Base-by-base conservation (phyloP, 1,140 invertebrate species). In the Ceratina calcarata region DNA sequence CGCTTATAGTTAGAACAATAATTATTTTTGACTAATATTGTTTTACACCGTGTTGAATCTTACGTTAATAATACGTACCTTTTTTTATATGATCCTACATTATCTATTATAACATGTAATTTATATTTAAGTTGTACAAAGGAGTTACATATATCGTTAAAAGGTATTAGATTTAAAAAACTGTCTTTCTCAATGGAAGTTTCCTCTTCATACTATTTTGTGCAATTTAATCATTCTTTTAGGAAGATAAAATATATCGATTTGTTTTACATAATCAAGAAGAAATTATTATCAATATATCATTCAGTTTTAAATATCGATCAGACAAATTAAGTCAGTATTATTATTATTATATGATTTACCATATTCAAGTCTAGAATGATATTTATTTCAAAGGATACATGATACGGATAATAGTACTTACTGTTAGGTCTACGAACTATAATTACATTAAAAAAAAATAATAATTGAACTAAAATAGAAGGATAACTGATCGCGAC, bases 81-180 rank as follows among this genome's bases (percentile, higher is more conserved):
- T 55, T 24, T 49, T 49, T 74, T 78, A 73, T 55, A 70, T 53
- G 57, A 81, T 49, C 27, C 57, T 75, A 67, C 81, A 81, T 85
- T 84, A 73, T 70, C 70, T 84, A 73, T 86, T 66, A 81, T 73
- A 83, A 37, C 76, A 81, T 81, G 68, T 84, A 82, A 86, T 77
- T 87, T 87, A 87, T 77, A 18, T 80, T 64, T 83, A 86, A 85
- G 64, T 84, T 86, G 69, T 86, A 87, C 73, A 87, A 76, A 86
- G 58, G 57, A 18, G 65, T 74, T 24, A 83, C 62, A 69, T 60
- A 83, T 73, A 61, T 55, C 65, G 60, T 61, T 70, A 12, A 74
- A 60, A 60, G 75, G 58, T 37, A 15, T 77, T 53, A 80, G 55
- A 72, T 58, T 57, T 45, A 2, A 32, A 58, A 65, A 4, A 18